Evolutionary conservation across 2,113 vertebrate species (phyloP), one percentile per base, ranked within the genome.

Genomic region (Onychostruthus taczanowskii): DNA sequence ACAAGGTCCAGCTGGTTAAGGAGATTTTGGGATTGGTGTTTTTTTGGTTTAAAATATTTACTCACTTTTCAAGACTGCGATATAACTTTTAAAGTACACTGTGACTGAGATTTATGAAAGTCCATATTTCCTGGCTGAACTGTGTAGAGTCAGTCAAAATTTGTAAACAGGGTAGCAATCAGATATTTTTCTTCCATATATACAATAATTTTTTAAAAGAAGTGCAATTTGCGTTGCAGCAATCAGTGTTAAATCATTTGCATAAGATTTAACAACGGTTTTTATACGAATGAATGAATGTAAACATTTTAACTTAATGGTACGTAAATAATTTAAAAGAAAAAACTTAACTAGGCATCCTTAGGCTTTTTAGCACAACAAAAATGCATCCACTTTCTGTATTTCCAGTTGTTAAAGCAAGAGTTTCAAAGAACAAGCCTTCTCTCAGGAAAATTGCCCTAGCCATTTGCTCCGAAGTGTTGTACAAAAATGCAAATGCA

Each of bases 141-240:
- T 94, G 77, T 82, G 19, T 59, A 63, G 84, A 93, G 91, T 95
- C 95, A 87, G 98, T 97, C 43, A 0, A 93, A 96, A 97, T 98
- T 98, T 98, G 96, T 97, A 99, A 98, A 99, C 99, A 99, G 99
- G 99, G 99, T 99, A 99, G 98, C 97, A 98, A 98, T 98, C 96
- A 97, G 93, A 98, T 98, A 98, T 96, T 98, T 98, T 98, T 98
- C 98, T 98, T 98, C 97, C 97, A 98, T 97, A 97, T 97, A 98
- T 95, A 98, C 97, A 98, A 97, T 98, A 97, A 98, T 97, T 97
- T 98, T 98, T 97, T 98, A 93, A 95, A 97, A 96, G 91, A 98
- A 98, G 98, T 99, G 98, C 98, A 98, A 98, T 99, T 98, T 97
- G 97, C 97, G 97, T 98, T 98, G 94, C 98, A 98, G 94, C 97